A percentile compares a stretch with the other conserved stretches of the same genome.
Conservation (phyloP, 2,113 vertebrate genomes). For the Daboia siamensis region DNA sequence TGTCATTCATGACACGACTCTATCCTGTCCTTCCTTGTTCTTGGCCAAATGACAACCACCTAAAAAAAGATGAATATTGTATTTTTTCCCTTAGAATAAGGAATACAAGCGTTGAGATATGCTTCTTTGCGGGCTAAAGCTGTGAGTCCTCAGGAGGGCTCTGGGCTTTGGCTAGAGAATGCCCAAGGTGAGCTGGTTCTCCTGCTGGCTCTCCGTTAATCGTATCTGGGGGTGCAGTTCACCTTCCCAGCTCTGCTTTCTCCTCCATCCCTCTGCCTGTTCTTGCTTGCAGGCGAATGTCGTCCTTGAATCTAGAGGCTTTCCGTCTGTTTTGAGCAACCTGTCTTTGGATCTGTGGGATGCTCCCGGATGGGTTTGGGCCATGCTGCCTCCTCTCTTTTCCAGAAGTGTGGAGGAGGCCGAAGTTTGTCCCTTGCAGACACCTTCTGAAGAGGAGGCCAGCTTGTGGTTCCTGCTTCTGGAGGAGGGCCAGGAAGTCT, state of each 20-base stretch:
- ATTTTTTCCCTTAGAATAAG: background rate
- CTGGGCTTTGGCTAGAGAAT: background rate
- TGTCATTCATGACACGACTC: background rate
- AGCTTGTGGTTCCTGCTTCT: background rate
- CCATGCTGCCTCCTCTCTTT: background rate
- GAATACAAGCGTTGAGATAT: background rate
- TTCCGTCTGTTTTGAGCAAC: background rate
- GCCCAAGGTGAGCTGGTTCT: too few species aligned
- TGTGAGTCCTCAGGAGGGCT: background rate
- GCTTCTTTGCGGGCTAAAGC: background rate
- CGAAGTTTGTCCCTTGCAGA: background rate
- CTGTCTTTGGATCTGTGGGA: background rate
- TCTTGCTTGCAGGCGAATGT: background rate
- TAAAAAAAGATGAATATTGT: background rate
- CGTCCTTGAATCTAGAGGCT: background rate
- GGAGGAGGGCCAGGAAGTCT: background rate
- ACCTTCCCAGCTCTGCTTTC: background rate
- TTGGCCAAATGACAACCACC: background rate
- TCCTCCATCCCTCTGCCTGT: background rate
- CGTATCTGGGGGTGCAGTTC: background rate
- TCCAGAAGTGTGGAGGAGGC: background rate
- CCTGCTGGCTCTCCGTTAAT: background rate
- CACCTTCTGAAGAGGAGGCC: background rate
- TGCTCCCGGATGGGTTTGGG: background rate
- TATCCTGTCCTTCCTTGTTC: too few species aligned